Conservation (phyloP, 1,140 invertebrate genomes). For the Macrocentrus cingulum region DNA sequence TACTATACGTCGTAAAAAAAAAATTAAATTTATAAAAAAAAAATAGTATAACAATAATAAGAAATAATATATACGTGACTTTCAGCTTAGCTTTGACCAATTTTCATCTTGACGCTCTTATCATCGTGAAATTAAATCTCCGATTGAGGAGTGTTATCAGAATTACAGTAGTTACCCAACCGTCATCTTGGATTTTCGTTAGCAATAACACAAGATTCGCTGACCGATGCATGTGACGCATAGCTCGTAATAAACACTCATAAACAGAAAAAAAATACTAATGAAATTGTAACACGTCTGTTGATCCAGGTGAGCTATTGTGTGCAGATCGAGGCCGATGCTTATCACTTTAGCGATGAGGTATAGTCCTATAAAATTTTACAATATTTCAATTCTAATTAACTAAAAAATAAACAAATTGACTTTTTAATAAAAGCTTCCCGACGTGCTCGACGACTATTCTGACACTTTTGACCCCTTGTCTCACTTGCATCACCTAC, state of each 20-base stretch:
- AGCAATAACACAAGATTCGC: background rate
- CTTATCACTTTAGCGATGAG: background rate
- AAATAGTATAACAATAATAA: too few relatives aligned
- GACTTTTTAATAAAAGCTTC: background rate
- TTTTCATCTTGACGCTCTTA: background rate
- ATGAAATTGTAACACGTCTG: background rate
- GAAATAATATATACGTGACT: too few relatives aligned
- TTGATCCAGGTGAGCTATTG: background rate
- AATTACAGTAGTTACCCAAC: background rate
- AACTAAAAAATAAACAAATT: background rate
- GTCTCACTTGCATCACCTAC: too few relatives aligned
- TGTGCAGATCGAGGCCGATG: background rate
- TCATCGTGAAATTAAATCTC: conserved; percentile 15
- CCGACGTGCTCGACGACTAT: background rate
- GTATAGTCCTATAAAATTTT: background rate
- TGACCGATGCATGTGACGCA: background rate
- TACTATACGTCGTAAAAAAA: too few relatives aligned
- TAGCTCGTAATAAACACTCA: background rate
- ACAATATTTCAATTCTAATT: background rate
- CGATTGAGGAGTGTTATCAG: background rate
- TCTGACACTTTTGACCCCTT: too few relatives aligned
- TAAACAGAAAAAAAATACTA: background rate
- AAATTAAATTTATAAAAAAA: too few relatives aligned
- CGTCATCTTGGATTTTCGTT: background rate
- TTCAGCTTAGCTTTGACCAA: too few relatives aligned